A percentile compares a stretch with the other conserved stretches of the same genome.
phyloP scores from a whole-genome alignment of 2,113 vertebrate species.

The Taurulus bubalis region DNA sequence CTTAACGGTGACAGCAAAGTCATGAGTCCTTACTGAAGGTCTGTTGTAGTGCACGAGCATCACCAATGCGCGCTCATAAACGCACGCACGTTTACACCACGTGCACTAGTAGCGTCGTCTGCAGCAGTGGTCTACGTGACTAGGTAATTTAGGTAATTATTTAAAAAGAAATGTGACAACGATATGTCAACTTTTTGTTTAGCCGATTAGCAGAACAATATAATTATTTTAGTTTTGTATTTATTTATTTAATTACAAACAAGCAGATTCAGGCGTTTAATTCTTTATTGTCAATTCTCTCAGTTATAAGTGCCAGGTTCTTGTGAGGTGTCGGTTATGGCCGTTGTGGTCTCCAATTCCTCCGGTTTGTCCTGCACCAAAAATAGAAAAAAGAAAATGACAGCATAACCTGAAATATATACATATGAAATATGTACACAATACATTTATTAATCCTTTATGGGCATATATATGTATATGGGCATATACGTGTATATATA shows the following conservation, averaged over 20 bases:
- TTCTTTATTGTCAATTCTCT: conserved; percentile 48
- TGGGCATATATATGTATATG: neutral
- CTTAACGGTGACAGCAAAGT: neutral
- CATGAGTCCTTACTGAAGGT: neutral
- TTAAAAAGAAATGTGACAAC: neutral
- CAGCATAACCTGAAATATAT: neutral
- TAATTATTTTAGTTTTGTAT: neutral
- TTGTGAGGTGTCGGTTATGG: neutral
- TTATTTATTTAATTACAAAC: neutral
- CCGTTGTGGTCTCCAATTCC: neutral
- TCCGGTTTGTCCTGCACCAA: conserved; percentile 26
- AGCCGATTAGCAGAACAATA: neutral
- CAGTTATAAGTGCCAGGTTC: neutral
- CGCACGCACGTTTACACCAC: neutral
- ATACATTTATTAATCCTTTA: neutral
- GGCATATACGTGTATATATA: neutral
- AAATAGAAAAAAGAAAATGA: neutral
- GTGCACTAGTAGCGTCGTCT: neutral
- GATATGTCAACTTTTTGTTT: neutral
- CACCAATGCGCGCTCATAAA: neutral
- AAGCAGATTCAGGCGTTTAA: neutral
- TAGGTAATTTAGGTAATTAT: neutral
- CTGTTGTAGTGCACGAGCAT: neutral
- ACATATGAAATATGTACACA: neutral
- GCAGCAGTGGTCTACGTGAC: conserved; percentile 37